phyloP scores from a whole-genome alignment of 1,140 invertebrate genomes.

The Cotesia typhae region DNA sequence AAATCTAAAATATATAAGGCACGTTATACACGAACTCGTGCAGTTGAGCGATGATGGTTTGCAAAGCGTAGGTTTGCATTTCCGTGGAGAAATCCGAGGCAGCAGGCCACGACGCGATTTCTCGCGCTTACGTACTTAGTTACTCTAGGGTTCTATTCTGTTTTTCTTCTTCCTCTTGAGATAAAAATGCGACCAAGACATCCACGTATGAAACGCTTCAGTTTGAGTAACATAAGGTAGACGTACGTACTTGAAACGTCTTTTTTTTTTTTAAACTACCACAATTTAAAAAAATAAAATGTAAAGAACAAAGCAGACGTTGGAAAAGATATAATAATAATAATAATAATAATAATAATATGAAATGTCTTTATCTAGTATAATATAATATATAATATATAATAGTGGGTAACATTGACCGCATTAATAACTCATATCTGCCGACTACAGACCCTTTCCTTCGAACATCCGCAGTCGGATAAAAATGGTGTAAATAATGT shows the following conservation, averaged over 20 bases:
- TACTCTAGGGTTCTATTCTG: background rate
- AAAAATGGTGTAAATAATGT: background rate
- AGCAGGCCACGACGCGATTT: constrained; percentile 52
- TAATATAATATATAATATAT: constrained; percentile 34
- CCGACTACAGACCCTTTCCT: constrained; percentile 26
- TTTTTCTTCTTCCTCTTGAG: too few species aligned
- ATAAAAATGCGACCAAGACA: too few species aligned
- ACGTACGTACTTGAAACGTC: too few species aligned
- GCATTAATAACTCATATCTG: constrained; percentile 35
- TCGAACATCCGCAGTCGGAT: background rate
- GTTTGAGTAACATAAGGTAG: too few species aligned
- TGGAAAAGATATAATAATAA: too few species aligned
- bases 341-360: background rate
- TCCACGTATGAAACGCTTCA: too few species aligned
- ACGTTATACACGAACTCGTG: constrained; percentile 34
- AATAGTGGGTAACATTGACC: constrained; percentile 38
- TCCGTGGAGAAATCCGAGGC: constrained; percentile 55
- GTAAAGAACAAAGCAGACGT: too few species aligned
- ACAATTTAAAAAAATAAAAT: too few species aligned
- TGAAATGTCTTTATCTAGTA: too few species aligned
- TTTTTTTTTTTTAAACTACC: too few species aligned
- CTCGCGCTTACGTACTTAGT: constrained; percentile 35
- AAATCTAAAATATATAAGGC: background rate
- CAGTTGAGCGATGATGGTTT: constrained; percentile 14
- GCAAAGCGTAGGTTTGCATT: constrained; percentile 46